Evolutionary conservation across 2,797 vertebrate species (phyloP).

Genomic region (Hydrolagus colliei): DNA sequence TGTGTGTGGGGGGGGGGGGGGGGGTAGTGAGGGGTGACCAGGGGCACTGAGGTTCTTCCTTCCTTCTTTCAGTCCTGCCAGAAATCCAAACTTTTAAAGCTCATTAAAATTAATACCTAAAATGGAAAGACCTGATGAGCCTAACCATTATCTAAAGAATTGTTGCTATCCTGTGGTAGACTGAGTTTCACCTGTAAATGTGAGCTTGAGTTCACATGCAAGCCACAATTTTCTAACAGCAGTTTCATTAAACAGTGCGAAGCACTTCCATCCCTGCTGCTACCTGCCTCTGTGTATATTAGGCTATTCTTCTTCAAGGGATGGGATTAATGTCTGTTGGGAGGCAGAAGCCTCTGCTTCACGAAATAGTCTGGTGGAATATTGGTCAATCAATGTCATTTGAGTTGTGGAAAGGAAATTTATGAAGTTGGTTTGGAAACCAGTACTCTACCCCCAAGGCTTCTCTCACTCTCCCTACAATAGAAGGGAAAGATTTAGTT

Average conservation of each 20-base stretch:
- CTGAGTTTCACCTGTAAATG: neutral
- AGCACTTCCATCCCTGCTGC: neutral
- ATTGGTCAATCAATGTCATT: neutral
- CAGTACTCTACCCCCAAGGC: neutral
- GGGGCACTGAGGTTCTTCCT: neutral
- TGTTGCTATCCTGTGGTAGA: neutral
- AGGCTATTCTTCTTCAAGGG: neutral
- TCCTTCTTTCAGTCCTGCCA: neutral
- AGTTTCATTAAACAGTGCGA: neutral
- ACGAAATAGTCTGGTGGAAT: neutral
- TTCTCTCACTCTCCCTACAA: neutral
- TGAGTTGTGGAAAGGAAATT: too few relatives aligned
- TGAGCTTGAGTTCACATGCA: neutral
- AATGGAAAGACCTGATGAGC: neutral
- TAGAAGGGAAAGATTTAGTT: neutral
- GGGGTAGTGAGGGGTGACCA: neutral
- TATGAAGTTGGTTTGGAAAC: neutral
- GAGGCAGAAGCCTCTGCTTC: constrained; percentile 22
- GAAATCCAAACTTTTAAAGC: neutral
- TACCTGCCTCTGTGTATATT: neutral
- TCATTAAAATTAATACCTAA: neutral
- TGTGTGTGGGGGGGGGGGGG: too few relatives aligned
- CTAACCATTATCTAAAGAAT: neutral
- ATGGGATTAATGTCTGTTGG: neutral
- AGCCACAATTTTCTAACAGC: constrained; percentile 2